These are phyloP conservation scores for Tolmerus cingulatus DNA, from an alignment of 2,888 invertebrate species.

Conservation along the genomic window DNA sequence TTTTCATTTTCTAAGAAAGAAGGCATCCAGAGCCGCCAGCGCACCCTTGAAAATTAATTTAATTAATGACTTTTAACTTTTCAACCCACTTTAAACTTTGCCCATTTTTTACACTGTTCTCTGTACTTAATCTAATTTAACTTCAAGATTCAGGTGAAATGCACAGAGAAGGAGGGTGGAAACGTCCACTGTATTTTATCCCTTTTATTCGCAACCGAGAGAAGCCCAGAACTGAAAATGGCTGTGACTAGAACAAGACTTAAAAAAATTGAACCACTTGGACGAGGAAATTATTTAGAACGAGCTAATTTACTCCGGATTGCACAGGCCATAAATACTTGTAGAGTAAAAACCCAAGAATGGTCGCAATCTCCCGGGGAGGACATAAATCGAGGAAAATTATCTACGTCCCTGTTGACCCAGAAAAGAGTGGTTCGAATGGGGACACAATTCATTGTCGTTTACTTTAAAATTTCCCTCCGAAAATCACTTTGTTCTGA, in stretches of 20 bases:
- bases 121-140: neutral
- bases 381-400: neutral
- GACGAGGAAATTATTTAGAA: neutral
- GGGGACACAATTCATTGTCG: neutral
- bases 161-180: neutral
- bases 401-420: neutral
- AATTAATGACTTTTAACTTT: conserved; percentile 22
- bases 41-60: conserved; percentile 6
- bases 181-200: neutral
- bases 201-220: neutral
- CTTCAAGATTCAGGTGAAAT: neutral
- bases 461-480: neutral
- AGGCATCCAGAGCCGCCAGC: neutral
- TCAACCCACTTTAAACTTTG: neutral
- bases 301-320: neutral
- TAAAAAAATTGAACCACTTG: neutral
- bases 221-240: neutral
- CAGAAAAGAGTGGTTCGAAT: neutral
- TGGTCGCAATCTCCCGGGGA: neutral
- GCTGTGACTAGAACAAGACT: neutral
- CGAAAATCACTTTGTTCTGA: neutral
- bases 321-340: neutral
- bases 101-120: neutral
- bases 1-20: neutral
- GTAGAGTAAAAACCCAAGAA: neutral